Conservation (phyloP, 2,797 vertebrate genomes). For the Champsocephalus gunnari region DNA sequence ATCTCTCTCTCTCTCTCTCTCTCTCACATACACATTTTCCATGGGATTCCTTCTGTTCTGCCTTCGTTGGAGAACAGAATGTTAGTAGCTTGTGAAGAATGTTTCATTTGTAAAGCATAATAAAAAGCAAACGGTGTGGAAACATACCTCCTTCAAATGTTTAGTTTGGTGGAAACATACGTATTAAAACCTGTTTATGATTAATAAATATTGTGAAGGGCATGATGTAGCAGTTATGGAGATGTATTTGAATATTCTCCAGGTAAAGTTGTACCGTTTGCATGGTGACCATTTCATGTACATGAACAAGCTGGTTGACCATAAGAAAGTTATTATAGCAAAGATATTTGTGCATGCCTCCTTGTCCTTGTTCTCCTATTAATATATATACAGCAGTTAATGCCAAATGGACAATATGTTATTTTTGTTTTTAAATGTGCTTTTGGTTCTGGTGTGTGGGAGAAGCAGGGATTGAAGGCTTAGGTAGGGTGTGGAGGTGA, state of each 20-base stretch:
- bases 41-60: constrained; percentile 57
- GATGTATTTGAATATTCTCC: not conserved
- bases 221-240: not conserved
- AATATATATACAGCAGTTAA: no score
- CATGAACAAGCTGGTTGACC: not conserved
- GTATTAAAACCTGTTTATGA: not conserved
- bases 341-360: no score
- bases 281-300: not conserved
- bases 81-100: constrained; percentile 71
- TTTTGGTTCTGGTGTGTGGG: constrained; percentile 11
- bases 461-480: constrained; percentile 2
- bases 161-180: not conserved
- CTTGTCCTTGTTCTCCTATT: no score
- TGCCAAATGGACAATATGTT: not conserved
- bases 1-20: no score
- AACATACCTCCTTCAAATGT: not conserved
- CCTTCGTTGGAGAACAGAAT: constrained; percentile 61
- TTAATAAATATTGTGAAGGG: not conserved
- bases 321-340: no score
- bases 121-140: constrained; percentile 14
- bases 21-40: constrained; percentile 11
- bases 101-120: constrained; percentile 57
- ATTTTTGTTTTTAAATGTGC: not conserved
- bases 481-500: constrained; percentile 1
- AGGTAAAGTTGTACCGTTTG: not conserved